Evolutionary conservation across 2,888 invertebrate genomes (phyloP).

Genomic region (Drosophila paramelanica): DNA sequence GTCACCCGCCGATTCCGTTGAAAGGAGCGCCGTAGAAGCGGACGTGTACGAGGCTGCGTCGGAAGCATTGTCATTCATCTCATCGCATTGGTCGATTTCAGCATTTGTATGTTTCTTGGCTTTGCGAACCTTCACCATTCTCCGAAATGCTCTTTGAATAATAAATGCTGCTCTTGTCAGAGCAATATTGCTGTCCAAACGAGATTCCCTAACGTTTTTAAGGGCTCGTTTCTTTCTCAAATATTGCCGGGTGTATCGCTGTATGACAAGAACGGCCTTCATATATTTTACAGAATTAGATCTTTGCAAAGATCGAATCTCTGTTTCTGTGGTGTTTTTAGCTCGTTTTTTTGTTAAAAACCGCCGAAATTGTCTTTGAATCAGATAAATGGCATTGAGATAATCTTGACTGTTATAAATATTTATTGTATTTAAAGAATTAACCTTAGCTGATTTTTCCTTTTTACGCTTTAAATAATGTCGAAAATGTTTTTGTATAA

Average conservation of each 20-base stretch:
- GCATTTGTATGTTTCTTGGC: constrained; percentile 36
- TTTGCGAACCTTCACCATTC: constrained; percentile 52
- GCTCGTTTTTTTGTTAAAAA: constrained; percentile 39
- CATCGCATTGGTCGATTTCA: constrained; percentile 49
- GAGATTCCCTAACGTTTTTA: background rate
- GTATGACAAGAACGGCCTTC: constrained; percentile 74
- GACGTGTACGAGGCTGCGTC: constrained; percentile 80
- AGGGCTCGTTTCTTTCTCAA: constrained; percentile 34
- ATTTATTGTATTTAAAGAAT: background rate
- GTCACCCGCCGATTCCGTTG: constrained; percentile 68
- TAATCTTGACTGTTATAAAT: constrained; percentile 39
- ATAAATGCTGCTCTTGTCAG: constrained; percentile 82
- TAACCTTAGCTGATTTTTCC: background rate
- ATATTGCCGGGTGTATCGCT: constrained; percentile 69
- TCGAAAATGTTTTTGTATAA: constrained; percentile 55
- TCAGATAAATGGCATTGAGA: constrained; percentile 50
- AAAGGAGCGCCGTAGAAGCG: constrained; percentile 75
- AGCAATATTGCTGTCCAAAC: constrained; percentile 31
- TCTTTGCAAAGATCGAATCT: background rate
- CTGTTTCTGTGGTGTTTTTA: background rate
- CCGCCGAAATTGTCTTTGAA: constrained; percentile 54
- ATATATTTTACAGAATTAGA: constrained; percentile 58
- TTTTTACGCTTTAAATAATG: constrained; percentile 48
- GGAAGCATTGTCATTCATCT: constrained; percentile 71
- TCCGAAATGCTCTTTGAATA: constrained; percentile 87